Percentiles rank a stretch among this genome's conserved stretches.
Evolutionary conservation across 2,113 vertebrate genomes (phyloP).

Genomic region (Thamnaconus septentrionalis): DNA sequence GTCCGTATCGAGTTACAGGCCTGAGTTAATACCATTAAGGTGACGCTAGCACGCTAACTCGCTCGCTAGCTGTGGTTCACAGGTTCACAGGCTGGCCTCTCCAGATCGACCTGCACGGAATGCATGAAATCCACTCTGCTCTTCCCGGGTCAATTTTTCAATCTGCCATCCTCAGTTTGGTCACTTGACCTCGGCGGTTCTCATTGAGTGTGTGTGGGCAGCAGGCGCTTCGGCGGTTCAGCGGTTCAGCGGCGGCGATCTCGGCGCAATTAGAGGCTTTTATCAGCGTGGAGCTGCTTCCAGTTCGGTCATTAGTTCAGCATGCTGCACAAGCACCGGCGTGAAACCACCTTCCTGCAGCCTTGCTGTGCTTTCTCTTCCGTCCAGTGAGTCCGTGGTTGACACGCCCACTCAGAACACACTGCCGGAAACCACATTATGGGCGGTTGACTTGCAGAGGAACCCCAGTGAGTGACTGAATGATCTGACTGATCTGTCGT

Average conservation of each 20-base stretch:
- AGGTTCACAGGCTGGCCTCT: constrained; percentile 23
- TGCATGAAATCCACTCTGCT: constrained; percentile 59
- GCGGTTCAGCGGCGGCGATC: too few species aligned
- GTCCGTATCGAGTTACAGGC: constrained; percentile 41
- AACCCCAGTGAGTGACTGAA: too few species aligned
- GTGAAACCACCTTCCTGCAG: too few species aligned
- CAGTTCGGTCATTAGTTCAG: neutral
- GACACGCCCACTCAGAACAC: neutral
- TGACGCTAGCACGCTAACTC: too few species aligned
- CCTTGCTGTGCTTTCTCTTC: too few species aligned
- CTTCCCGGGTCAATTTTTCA: constrained; percentile 66
- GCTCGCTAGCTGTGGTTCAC: constrained; percentile 25
- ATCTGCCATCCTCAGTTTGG: constrained; percentile 19
- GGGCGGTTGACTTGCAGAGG: too few species aligned
- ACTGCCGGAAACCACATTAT: neutral
- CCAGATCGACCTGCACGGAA: constrained; percentile 39
- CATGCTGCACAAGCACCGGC: too few species aligned
- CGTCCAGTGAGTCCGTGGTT: too few species aligned
- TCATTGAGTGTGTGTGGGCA: constrained; percentile 48
- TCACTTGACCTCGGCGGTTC: constrained; percentile 58
- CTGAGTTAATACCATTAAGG: constrained; percentile 64
- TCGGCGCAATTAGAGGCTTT: too few species aligned
- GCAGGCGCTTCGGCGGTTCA: constrained; percentile 28
- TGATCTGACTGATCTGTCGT: too few species aligned
- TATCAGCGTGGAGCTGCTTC: neutral